Evolutionary conservation across 2,888 invertebrate genomes (phyloP), one percentile per base, ranked within the genome.

Genomic region (Dexiosoma caninum): DNA sequence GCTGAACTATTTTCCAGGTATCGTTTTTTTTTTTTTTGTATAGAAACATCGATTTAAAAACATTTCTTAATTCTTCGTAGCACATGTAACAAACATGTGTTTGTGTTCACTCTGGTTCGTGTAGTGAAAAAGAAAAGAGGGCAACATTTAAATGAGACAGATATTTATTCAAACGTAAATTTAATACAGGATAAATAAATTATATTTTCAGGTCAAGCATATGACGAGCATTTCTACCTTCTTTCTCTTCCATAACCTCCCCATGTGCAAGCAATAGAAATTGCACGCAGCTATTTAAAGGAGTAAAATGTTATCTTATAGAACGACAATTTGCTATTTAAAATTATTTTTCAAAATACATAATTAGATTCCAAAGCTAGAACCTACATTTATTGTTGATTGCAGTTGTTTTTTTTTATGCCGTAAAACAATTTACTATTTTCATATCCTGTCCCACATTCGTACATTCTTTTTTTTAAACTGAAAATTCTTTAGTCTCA

Each of bases 141-240:
- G 16, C 16, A 10, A 3, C 40, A 5, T 35, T 64, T 23, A 53
- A 64, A 66, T 46, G 46, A 74, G 37, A 37, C 51, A 69, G 37
- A 76, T 62, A 69, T 55, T 69, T 59, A 62, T 69, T 69, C 30
- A 69, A 69, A 62, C 53, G 62, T 62, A 55, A 62, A 69, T 46
- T 53, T 62, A 60, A 66, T 30, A 69, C 53, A 53, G 53, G 67
- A 35, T 62, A 62, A 69, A 62, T 77, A 77, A 70, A 70, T 77
- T 55, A 62, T 77, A 40, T 77, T 77, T 70, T 70, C 55, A 77
- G 76, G 69, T 70, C 76, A 77, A 70, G 69, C 76, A 55, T 70
- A 70, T 70, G 69, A 70, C 27, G 40, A 70, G 55, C n/a, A 49
- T 66, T 55, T 57, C 27, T 27, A 14, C 46, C 14, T 53, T 12